Evolutionary conservation across 35 echinoderm and acorn worm genomes (phyloP).

Genomic region (Amphiura filiformis): DNA sequence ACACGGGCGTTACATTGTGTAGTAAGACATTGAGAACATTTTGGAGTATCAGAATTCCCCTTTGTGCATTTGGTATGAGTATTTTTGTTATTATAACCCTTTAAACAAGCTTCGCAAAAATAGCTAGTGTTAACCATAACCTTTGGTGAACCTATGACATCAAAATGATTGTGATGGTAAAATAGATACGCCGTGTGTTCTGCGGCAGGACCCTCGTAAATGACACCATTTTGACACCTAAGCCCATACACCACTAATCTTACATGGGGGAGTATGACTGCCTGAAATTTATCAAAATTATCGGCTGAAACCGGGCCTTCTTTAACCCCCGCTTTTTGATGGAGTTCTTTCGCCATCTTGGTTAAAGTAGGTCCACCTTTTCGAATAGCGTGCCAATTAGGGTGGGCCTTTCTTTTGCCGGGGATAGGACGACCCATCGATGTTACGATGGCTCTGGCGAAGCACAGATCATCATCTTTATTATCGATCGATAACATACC

Average conservation of each 20-base stretch:
- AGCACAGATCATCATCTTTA: constrained; percentile 47
- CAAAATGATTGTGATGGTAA: constrained; percentile 52
- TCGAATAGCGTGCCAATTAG: constrained; percentile 9
- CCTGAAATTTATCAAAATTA: constrained; percentile 42
- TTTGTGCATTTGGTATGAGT: constrained; percentile 19
- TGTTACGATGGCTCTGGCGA: constrained; percentile 55
- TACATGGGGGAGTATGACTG: constrained; percentile 16
- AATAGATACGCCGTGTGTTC: constrained; percentile 42
- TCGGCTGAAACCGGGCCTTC: constrained; percentile 45
- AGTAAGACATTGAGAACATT: neutral
- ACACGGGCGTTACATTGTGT: neutral
- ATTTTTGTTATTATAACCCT: constrained; percentile 18
- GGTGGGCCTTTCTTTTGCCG: constrained; percentile 19
- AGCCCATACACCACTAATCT: constrained; percentile 40
- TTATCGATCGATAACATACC: neutral
- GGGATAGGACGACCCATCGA: constrained; percentile 20
- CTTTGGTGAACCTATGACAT: constrained; percentile 46
- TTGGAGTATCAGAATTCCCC: neutral
- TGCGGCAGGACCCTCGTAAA: constrained; percentile 41
- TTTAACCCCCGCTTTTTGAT: constrained; percentile 49
- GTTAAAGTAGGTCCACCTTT: constrained; percentile 12
- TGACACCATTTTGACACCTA: constrained; percentile 32
- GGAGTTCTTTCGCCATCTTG: constrained; percentile 41
- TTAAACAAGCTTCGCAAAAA: constrained; percentile 42
- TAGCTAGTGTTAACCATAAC: constrained; percentile 40